Evolutionary conservation across 2,888 invertebrate species (phyloP).

Genomic region (Cephus pygmeus): DNA sequence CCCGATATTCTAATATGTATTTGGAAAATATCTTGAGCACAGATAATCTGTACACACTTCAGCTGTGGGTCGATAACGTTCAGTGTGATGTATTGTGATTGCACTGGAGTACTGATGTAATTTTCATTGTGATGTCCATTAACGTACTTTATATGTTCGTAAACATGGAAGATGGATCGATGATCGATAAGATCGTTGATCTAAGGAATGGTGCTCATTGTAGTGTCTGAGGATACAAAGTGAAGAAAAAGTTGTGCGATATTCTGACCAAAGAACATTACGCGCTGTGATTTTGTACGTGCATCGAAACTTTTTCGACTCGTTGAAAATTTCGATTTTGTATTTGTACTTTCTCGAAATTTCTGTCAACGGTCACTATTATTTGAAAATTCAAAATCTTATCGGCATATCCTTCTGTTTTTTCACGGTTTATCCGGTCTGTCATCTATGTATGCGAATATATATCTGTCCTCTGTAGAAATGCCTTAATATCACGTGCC

Average conservation of each 20-base stretch:
- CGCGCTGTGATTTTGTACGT: too few relatives aligned
- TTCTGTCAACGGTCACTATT: too few relatives aligned
- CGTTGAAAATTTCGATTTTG: too few relatives aligned
- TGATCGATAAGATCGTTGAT: too few relatives aligned
- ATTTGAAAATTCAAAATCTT: too few relatives aligned
- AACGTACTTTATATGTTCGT: conserved; percentile 42
- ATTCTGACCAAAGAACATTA: too few relatives aligned
- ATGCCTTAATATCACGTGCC: conserved; percentile 61
- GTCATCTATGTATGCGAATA: conserved; percentile 31
- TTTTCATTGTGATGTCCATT: conserved; percentile 50
- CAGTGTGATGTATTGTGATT: conserved; percentile 32
- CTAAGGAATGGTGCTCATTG: not conserved
- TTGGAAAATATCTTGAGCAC: not conserved
- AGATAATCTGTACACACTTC: not conserved
- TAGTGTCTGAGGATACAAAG: not conserved
- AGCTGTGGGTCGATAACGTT: conserved; percentile 12
- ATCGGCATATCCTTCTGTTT: too few relatives aligned
- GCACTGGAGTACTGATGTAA: conserved; percentile 42
- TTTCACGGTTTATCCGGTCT: too few relatives aligned
- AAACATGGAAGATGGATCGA: conserved; percentile 35
- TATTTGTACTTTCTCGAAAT: too few relatives aligned
- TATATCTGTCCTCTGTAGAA: conserved; percentile 53
- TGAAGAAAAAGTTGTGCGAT: not conserved
- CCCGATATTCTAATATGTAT: too few relatives aligned
- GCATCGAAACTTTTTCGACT: too few relatives aligned